Conservation (phyloP, 2,113 vertebrate genomes). For the Jaculus jaculus region DNA sequence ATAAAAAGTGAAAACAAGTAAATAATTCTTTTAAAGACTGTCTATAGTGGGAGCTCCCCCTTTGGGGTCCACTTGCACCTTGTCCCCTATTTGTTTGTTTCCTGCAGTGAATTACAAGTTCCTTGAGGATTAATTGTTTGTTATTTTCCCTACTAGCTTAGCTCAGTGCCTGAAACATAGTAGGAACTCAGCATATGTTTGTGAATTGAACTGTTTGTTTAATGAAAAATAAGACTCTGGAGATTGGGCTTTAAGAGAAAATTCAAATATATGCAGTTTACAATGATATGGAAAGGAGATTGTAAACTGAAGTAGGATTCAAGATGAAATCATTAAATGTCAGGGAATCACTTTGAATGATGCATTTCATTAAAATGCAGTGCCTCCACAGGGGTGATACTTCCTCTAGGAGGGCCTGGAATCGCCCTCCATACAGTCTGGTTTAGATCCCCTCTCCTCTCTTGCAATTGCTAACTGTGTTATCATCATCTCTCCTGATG, state of each 20-base stretch:
- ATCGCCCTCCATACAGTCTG: too few relatives aligned
- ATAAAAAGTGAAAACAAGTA: too few relatives aligned
- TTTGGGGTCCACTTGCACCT: neutral
- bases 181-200: neutral
- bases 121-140: neutral
- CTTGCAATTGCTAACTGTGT: neutral
- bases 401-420: too few relatives aligned
- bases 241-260: slow-evolving; percentile 18
- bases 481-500: neutral
- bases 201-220: slow-evolving; percentile 16
- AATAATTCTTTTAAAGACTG: neutral
- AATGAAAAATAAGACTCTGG: neutral
- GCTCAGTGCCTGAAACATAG: neutral
- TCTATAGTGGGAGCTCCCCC: neutral
- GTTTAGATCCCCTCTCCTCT: neutral
- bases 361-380: neutral
- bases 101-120: neutral
- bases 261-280: neutral
- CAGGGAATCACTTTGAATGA: neutral
- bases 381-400: neutral
- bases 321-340: neutral
- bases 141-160: neutral
- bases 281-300: slow-evolving; percentile 36
- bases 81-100: neutral
- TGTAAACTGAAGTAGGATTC: slow-evolving; percentile 38